A percentile compares a stretch with the other conserved stretches of the same genome.
Evolutionary conservation across 2,888 invertebrate genomes (phyloP).

Genomic region (Dicyrtomina minuta): DNA sequence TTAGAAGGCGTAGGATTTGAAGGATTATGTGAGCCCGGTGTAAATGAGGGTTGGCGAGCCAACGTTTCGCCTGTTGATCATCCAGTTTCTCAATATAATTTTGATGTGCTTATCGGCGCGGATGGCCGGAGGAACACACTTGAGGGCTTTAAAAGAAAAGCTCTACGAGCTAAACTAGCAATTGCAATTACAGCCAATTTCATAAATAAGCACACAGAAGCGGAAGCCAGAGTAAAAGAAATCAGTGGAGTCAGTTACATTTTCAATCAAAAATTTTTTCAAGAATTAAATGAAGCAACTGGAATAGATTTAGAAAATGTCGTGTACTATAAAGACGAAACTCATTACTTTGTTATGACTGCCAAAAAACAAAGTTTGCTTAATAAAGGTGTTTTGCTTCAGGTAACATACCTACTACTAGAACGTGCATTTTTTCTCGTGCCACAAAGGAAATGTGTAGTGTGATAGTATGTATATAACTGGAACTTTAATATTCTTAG

Average conservation of each 20-base stretch:
- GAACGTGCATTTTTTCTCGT: too few relatives aligned
- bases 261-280: conserved; percentile 98
- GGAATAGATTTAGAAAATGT: conserved; percentile 98
- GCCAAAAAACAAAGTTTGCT: too few relatives aligned
- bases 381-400: too few relatives aligned
- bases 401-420: too few relatives aligned
- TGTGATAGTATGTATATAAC: too few relatives aligned
- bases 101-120: conserved; percentile 93
- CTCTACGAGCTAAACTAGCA: conserved; percentile 94
- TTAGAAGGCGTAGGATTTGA: conserved; percentile 92
- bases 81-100: conserved; percentile 89
- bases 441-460: too few relatives aligned
- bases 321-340: conserved; percentile 99
- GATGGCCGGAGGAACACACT: conserved; percentile 96
- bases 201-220: conserved; percentile 88
- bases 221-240: conserved; percentile 93
- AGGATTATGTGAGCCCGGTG: conserved; percentile 75
- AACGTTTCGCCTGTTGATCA: conserved; percentile 74
- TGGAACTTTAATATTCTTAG: too few relatives aligned
- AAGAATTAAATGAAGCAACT: conserved; percentile 82
- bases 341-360: conserved; percentile 99
- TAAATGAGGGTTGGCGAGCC: conserved; percentile 76
- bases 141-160: conserved; percentile 85
- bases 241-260: conserved; percentile 95
- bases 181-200: conserved; percentile 99